Base-by-base conservation (phyloP, 2,113 vertebrate genomes). In the Perognathus longimembris region DNA sequence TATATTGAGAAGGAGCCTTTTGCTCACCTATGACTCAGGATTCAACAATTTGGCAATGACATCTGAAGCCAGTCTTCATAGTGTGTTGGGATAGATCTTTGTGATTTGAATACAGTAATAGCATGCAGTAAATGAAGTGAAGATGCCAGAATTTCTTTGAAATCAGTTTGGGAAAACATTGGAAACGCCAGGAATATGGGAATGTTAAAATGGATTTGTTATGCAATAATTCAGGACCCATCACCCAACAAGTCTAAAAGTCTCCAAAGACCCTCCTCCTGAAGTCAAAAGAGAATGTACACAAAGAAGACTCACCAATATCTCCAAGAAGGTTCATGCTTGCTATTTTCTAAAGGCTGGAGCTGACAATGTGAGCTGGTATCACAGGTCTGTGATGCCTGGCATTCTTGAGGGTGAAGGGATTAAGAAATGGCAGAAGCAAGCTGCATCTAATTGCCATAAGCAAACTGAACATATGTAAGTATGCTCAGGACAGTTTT, bases 341-440 rank as follows among this genome's bases (percentile, higher is more conserved):
- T 71, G 20, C 30, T 73, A n/a, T 63, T 73, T 50, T 80, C 2
- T 18, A 8, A 7, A 67, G 61, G 7, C 38, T 76, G 10, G n/a
- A 79, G n/a, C 24, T 63, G 70, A 74, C 1, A 9, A 21, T 38
- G 8, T 77, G 38, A 87, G 38, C 45, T 67, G 30, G 17, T 45
- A n/a, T 64, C 14, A 42, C 36, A 30, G 36, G 90, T 10, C n/a
- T 64, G 21, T 57, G 18, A 79, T 78, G 3, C 32, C 75, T 89
- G 66, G 32, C 77, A 85, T 73, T 79, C 28, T 45, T 42, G 38
- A 71, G 57, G 45, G 73, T 57, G 36, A 77, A 79, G 45, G 54
- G 36, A 79, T 92, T 84, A 69, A 94, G 70, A 90, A 75, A 64
- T 66, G 71, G 70, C 75, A 79, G 79, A 95, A 73, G 57, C 76